Base-by-base conservation (phyloP, 2,113 vertebrate genomes). In the Malaclemys terrapin region DNA sequence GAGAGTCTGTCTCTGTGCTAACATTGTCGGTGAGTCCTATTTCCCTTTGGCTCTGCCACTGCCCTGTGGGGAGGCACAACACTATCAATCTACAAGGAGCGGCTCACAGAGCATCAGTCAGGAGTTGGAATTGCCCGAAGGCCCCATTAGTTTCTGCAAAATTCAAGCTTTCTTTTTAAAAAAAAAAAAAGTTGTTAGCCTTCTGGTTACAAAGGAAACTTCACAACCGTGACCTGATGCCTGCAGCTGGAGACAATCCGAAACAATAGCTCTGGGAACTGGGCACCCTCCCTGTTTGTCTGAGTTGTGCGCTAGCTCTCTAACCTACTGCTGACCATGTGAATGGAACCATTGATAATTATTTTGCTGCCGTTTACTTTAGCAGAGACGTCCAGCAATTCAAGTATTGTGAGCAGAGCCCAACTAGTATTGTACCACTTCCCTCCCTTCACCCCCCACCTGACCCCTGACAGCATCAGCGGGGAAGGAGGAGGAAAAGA, bases 221-320 rank as follows among this genome's bases (percentile, higher is more conserved):
- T 88, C 42, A 4, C 62, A 0, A 0, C 10, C 47, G 50, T 24
- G 35, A 24, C 49, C 12, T 22, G 9, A 17, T 24, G 31, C 31
- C 79, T 24, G 35, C 35, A 12, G 3, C 7, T 4, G 38, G 11
- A 54, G 53, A 2, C 16, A n/a, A 10, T 1, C 42, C 1, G 56
- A 9, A 59, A 2, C 49, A 8, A 3, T 45, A 7, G 19, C 53
- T 8, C 59, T 47, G 1, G 1, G 53, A 12, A 2, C 47, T 10
- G 0, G 0, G 4, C 10, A 25, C n/a, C 78, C 22, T 10, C 42
- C 19, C 22, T 0, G 1, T 1, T 29, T 50, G 9, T 9, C 50
- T 57, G 11, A 1, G 10, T 19, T 13, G 27, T 0, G 0, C 0
- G 4, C 1, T 8, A 25, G n/a, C 87, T 82, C 92, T 16, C 89